Percentiles rank a stretch among this genome's conserved stretches.
phyloP scores from a whole-genome alignment of 2,113 vertebrate species.

The Poeciliopsis occidentalis region DNA sequence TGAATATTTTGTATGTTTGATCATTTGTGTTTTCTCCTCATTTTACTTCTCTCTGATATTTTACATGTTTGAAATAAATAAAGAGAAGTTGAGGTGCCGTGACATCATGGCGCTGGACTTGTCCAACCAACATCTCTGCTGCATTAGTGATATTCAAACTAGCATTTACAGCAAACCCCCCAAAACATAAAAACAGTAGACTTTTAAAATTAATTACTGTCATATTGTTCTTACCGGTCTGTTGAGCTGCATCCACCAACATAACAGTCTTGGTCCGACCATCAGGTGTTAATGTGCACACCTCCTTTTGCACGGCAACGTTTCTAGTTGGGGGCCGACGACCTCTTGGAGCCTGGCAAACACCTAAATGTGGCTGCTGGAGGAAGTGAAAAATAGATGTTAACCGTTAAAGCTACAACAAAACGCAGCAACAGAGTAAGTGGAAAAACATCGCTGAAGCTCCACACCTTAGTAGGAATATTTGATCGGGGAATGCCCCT shows the following conservation, averaged over 20 bases:
- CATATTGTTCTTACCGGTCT: conserved; percentile 84
- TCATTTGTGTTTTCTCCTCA: too few relatives aligned
- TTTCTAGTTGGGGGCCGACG: conserved; percentile 91
- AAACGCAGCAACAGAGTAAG: neutral
- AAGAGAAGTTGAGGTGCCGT: too few relatives aligned
- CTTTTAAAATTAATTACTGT: too few relatives aligned
- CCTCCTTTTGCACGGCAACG: conserved; percentile 94
- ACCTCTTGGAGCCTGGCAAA: conserved; percentile 84
- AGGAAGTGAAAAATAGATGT: conserved; percentile 35
- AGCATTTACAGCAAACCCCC: too few relatives aligned
- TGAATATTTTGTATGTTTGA: too few relatives aligned
- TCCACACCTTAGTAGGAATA: conserved; percentile 85
- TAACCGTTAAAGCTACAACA: neutral
- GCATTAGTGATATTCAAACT: too few relatives aligned
- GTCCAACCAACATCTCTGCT: too few relatives aligned
- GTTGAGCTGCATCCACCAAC: conserved; percentile 95
- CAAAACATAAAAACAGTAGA: too few relatives aligned
- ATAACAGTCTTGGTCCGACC: conserved; percentile 90
- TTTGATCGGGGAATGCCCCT: conserved; percentile 84
- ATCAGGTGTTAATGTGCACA: conserved; percentile 89
- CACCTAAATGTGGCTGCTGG: conserved; percentile 69
- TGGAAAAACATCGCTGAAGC: neutral
- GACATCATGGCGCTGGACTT: too few relatives aligned
- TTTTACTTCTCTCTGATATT: too few relatives aligned
- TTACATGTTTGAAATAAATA: too few relatives aligned